These are phyloP conservation scores for Portunus trituberculatus DNA, from an alignment of 1,140 invertebrate genomes.

Conservation along the genomic window DNA sequence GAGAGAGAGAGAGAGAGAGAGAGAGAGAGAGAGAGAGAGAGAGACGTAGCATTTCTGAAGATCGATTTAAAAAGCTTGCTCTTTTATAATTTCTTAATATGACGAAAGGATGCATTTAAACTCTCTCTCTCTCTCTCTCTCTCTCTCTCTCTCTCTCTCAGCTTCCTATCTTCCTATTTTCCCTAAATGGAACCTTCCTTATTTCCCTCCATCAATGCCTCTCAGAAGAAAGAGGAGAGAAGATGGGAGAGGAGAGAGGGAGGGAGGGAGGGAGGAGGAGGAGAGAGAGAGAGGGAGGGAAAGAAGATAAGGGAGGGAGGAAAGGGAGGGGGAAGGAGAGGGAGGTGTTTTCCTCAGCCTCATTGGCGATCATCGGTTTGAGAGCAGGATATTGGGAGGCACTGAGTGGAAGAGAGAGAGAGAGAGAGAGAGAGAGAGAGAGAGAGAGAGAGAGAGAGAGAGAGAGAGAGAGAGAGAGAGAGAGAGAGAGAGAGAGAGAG, in stretches of 20 bases:
- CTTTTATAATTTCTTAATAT: too few relatives aligned
- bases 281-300: not conserved
- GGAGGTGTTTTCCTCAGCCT: conserved; percentile 18
- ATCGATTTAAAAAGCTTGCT: too few relatives aligned
- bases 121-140: conserved; percentile 18
- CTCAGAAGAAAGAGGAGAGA: not conserved
- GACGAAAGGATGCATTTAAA: not conserved
- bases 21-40: not conserved
- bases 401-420: not conserved
- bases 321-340: not conserved
- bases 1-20: not conserved
- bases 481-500: not conserved
- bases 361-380: conserved; percentile 20
- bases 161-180: not conserved
- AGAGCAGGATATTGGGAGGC: not conserved
- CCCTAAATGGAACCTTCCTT: not conserved
- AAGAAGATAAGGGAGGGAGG: not conserved
- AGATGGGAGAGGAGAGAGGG: not conserved
- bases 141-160: conserved; percentile 18
- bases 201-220: not conserved
- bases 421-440: not conserved
- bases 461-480: not conserved
- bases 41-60: too few relatives aligned
- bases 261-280: not conserved
- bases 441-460: not conserved